phyloP scores from a whole-genome alignment of 2,888 invertebrate genomes.

The Embidobia sp. region DNA sequence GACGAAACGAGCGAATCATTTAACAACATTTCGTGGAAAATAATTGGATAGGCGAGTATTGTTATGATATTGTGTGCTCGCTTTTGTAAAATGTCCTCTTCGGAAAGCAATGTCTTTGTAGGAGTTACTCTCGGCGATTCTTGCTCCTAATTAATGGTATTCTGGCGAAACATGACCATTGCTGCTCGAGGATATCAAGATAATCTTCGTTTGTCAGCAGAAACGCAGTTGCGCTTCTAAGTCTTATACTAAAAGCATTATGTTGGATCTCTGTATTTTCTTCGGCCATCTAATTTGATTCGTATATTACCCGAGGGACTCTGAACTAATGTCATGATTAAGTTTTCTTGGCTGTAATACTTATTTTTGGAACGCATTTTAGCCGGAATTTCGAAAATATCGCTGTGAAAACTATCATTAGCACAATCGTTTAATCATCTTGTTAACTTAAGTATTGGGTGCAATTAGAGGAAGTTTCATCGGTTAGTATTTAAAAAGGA shows the following conservation, averaged over 20 bases:
- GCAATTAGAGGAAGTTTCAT: too few species aligned
- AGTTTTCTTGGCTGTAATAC: too few species aligned
- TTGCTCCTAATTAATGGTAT: constrained; percentile 40
- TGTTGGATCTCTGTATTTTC: constrained; percentile 13
- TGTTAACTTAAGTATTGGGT: too few species aligned
- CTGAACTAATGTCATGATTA: constrained; percentile 29
- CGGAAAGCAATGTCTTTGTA: constrained; percentile 19
- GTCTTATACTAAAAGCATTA: constrained; percentile 18
- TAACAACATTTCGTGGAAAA: not conserved
- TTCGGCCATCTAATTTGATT: constrained; percentile 16
- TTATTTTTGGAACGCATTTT: too few species aligned
- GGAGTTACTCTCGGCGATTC: constrained; percentile 1
- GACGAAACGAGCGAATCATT: too few species aligned
- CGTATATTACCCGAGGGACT: constrained; percentile 23
- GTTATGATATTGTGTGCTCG: not conserved
- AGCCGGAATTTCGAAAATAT: too few species aligned
- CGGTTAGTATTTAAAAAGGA: too few species aligned
- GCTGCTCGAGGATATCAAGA: constrained; percentile 7
- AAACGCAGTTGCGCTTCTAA: constrained; percentile 19
- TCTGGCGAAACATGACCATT: constrained; percentile 16
- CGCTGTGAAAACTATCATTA: too few species aligned
- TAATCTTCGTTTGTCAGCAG: constrained; percentile 37
- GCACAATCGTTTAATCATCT: too few species aligned
- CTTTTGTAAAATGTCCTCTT: not conserved
- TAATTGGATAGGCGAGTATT: not conserved